Base-by-base conservation (phyloP, 2,113 vertebrate species). In the Lepus europaeus region DNA sequence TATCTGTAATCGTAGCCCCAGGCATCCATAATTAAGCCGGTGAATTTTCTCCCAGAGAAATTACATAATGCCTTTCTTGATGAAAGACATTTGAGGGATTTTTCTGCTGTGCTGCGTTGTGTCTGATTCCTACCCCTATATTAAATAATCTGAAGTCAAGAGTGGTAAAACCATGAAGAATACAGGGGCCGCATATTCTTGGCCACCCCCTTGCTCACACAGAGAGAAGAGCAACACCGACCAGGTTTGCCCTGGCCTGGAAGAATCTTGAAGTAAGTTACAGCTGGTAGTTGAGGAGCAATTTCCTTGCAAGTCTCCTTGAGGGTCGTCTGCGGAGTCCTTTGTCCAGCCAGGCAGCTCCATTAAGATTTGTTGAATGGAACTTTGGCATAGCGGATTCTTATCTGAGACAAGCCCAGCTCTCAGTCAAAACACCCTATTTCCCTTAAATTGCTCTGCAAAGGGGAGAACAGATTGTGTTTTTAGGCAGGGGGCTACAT, bases 11-110 rank as follows among this genome's bases (percentile, higher is more conserved):
- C 59, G 33, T 74, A 96, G 80, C 92, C 93, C 73, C 68, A 61
- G 63, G 84, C 77, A 73, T 31, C 87, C 89, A 93, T 94, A 96
- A 93, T 94, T 95, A 93, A 59, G 36, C 79, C 94, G 77, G 72
- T 72, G 70, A 93, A 78, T 91, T 90, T 85, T 90, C 81, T 86
- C 96, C 85, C 93, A 51, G 93, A 87, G 90, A 91, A 94, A 86
- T 61, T 81, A 22, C 51, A 29, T 78, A 78, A 87, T n/a, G 36
- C 49, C 66, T 95, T 94, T 17, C 45, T 9, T 49, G 59, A 56
- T 66, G 64, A 87, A 86, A 87, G 31, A 61, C 31, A 74, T 63
- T 73, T 79, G 1, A 20, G 66, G 66, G 19, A 39, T 61, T 95
- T 90, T 87, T 72, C 86, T 87, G 17, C 20, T 63, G 12, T 73